phyloP scores from a whole-genome alignment of 2,797 vertebrate genomes.

The Dendrocincla tyrannina region DNA sequence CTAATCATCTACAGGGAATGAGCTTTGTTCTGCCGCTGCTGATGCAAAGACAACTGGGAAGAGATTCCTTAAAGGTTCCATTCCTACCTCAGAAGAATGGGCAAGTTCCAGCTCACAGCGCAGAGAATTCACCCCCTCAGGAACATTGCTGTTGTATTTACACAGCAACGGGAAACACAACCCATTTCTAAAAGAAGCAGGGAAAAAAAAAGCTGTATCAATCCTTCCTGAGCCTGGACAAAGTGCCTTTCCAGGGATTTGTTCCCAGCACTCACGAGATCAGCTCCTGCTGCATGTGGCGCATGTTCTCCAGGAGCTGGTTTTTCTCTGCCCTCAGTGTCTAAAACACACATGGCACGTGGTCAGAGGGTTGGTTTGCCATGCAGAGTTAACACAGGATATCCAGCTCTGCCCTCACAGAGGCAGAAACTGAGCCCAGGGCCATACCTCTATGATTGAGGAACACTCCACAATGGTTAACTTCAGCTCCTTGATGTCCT shows the following conservation, averaged over 20 bases:
- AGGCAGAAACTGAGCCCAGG: not conserved
- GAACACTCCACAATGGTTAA: constrained; percentile 82
- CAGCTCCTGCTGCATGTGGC: constrained; percentile 85
- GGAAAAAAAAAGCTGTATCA: not conserved
- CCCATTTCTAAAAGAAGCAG: constrained; percentile 64
- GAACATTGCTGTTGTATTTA: constrained; percentile 75
- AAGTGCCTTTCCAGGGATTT: not conserved
- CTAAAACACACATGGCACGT: constrained; percentile 67
- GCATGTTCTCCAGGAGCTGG: constrained; percentile 82
- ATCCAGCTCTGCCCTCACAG: not conserved
- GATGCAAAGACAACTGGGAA: not conserved
- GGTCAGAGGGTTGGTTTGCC: not conserved
- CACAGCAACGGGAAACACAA: constrained; percentile 73
- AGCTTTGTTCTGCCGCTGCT: not conserved
- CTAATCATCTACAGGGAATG: not conserved
- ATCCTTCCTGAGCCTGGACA: not conserved
- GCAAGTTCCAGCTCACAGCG: constrained; percentile 86
- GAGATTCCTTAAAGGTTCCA: not conserved
- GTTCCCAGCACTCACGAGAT: constrained; percentile 77
- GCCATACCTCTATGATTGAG: constrained; percentile 84
- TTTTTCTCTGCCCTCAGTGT: constrained; percentile 84
- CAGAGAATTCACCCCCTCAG: constrained; percentile 77
- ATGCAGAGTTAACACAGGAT: not conserved
- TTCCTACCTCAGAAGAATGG: constrained; percentile 83
- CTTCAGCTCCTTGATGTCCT: constrained; percentile 84